Conservation (phyloP, 2,113 vertebrate species). For the Hippolais icterina region DNA sequence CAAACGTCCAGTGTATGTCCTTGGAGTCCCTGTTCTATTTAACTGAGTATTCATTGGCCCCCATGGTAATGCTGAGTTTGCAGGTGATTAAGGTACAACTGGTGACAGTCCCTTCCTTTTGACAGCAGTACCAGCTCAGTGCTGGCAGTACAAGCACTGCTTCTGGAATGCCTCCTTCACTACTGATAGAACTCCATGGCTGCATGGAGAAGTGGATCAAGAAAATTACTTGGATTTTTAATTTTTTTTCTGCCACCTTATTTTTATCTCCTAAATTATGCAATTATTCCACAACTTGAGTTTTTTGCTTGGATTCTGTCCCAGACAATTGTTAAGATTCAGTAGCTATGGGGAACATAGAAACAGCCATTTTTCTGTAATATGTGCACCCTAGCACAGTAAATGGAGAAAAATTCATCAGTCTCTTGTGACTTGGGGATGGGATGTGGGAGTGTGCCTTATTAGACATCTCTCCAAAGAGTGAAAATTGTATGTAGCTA, state of each 20-base stretch:
- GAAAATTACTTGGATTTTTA: not conserved
- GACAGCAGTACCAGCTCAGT: not conserved
- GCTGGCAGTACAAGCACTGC: not conserved
- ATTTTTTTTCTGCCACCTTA: not conserved
- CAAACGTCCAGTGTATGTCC: not conserved
- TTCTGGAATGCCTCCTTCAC: not conserved
- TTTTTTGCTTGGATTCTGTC: conserved; percentile 55
- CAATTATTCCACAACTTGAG: conserved; percentile 51
- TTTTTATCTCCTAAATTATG: conserved; percentile 51
- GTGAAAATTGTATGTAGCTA: conserved; percentile 12
- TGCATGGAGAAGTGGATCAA: not conserved
- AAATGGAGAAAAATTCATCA: conserved; percentile 27
- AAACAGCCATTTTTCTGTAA: conserved; percentile 8
- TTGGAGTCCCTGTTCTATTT: not conserved
- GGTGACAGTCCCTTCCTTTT: not conserved
- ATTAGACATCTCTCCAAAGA: conserved; percentile 47
- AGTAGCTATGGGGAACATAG: not conserved
- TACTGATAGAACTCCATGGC: not conserved
- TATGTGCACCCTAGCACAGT: not conserved
- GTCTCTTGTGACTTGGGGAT: conserved; percentile 22
- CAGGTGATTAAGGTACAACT: not conserved
- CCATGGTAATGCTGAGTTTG: not conserved
- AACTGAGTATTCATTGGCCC: not conserved
- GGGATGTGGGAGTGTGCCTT: conserved; percentile 27
- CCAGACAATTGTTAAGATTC: conserved; percentile 34